Evolutionary conservation across 2,888 invertebrate species (phyloP).

Genomic region (Ypsolopha sequella): DNA sequence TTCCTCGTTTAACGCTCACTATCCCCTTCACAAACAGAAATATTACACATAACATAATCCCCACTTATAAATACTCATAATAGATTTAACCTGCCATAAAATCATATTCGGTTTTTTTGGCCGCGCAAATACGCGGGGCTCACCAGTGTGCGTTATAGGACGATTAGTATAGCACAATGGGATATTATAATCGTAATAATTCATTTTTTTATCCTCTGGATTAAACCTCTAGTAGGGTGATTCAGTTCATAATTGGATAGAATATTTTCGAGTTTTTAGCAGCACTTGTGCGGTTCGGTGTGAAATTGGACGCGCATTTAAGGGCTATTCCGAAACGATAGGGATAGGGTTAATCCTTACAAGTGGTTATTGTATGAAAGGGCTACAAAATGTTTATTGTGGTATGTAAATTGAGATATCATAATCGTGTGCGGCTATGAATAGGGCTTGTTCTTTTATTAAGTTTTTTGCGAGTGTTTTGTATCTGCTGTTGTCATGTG

Average conservation of each 20-base stretch:
- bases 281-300: conserved; percentile 43
- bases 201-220: conserved; percentile 56
- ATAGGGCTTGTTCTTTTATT: too few relatives aligned
- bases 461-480: too few relatives aligned
- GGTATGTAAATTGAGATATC: too few relatives aligned
- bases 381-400: background rate
- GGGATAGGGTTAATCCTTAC: conserved; percentile 48
- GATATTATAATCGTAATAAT: conserved; percentile 58
- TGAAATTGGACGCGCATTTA: conserved; percentile 63
- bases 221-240: conserved; percentile 30
- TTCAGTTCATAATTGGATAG: conserved; percentile 58
- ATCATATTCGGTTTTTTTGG: conserved; percentile 60
- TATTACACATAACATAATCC: conserved; percentile 68
- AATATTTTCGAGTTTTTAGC: conserved; percentile 60
- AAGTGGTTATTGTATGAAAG: conserved; percentile 9
- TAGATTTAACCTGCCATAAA: conserved; percentile 69
- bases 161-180: conserved; percentile 58
- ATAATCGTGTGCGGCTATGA: too few relatives aligned
- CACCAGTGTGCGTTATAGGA: conserved; percentile 29
- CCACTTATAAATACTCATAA: conserved; percentile 60
- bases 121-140: conserved; percentile 48
- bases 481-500: too few relatives aligned
- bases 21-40: conserved; percentile 56
- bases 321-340: conserved; percentile 31
- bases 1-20: conserved; percentile 48